Evolutionary conservation across 2,113 vertebrate species (phyloP).

Genomic region (Uria aalge): DNA sequence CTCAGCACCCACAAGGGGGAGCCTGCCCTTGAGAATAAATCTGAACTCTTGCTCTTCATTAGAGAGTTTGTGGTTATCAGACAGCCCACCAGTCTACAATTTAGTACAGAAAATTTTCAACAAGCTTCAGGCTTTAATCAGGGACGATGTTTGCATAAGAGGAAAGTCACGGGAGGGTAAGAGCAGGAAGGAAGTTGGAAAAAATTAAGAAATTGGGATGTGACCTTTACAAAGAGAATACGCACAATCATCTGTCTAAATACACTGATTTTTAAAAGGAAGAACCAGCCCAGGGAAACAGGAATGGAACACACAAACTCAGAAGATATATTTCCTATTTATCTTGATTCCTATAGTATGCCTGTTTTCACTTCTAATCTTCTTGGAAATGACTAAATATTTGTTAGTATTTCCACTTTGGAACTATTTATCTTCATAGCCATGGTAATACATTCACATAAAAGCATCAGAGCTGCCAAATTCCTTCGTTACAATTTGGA

Average conservation of each 20-base stretch:
- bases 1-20: conserved; percentile 49
- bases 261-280: background rate
- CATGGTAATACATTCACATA: conserved; percentile 54
- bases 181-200: background rate
- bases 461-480: conserved; percentile 54
- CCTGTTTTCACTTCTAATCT: conserved; percentile 56
- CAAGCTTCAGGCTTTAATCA: background rate
- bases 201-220: background rate
- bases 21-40: background rate
- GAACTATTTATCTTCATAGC: conserved; percentile 68
- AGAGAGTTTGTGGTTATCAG: background rate
- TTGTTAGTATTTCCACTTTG: conserved; percentile 69
- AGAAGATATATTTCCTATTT: conserved; percentile 25
- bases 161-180: background rate
- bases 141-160: conserved; percentile 8
- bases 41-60: background rate
- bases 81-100: background rate
- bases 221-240: background rate
- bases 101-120: background rate
- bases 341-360: conserved; percentile 31
- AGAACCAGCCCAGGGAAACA: background rate
- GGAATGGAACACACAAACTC: background rate
- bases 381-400: conserved; percentile 58
- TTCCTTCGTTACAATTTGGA: conserved; percentile 46
- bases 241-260: background rate